Evolutionary conservation across 1,140 invertebrate species (phyloP), one percentile per base, ranked within the genome.

Genomic region (Drosophila bifasciata): DNA sequence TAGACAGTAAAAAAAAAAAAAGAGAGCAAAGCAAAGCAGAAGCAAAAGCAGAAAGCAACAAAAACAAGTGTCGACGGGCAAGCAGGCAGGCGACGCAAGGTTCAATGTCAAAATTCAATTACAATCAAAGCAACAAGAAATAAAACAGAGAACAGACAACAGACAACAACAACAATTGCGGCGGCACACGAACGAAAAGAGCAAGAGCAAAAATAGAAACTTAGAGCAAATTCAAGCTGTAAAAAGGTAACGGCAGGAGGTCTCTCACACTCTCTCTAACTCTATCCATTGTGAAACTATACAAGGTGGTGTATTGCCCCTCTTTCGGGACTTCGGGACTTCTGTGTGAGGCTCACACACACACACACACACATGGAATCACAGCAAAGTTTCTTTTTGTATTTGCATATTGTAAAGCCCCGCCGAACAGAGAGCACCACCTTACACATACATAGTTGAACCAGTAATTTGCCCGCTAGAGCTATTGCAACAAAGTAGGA

Each of bases 11-110:
- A 25, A 46, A 19, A 46, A 19, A 39, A 66, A 56, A 21, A n/a
- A 43, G 11, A 36, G 32, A 13, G 32, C 32, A 36, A 36, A 36
- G 28, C 28, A 32, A 11, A n/a, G n/a, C n/a, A n/a, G n/a, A n/a
- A n/a, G n/a, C n/a, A n/a, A n/a, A n/a, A n/a, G 23, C 23, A 25
- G 7, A 36, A 36, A 49, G 50, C 45, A 55, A 64, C 52, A 11
- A 46, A 50, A 72, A 68, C 63, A 72, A 72, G 70, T 62, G 70
- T 69, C 55, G 57, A 11, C 32, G 3, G 28, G 28, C 28, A 9
- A 9, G 28, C 28, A 13, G 32, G 32, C 32, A 36, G 11, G 39
- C 70, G 62, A 52, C 56, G 68, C 16, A 23, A 44, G 46, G 23
- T 66, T 46, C 49, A 66, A 52, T 48, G 57, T 66, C 53, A 50